Percentiles rank a stretch among this genome's conserved stretches.
phyloP scores from a whole-genome alignment of 2,888 invertebrate genomes.

The Lasioglossum oenotherae region DNA sequence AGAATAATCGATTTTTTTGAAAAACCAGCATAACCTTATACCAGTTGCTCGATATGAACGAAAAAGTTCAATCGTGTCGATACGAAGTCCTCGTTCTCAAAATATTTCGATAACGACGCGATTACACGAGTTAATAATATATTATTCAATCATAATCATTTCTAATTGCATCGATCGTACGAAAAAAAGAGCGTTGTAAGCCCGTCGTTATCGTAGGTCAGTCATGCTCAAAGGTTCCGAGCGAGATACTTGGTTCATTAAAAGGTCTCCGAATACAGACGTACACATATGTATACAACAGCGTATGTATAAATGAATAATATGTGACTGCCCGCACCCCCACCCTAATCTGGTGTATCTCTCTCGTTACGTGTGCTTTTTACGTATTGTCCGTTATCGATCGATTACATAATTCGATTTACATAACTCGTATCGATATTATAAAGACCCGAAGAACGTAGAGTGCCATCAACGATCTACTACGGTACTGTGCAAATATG shows the following conservation, averaged over 20 bases:
- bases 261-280: constrained; percentile 19
- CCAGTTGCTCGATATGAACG: background rate
- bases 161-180: background rate
- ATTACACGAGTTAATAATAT: constrained; percentile 8
- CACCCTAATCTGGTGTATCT: background rate
- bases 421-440: constrained; percentile 27
- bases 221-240: constrained; percentile 57
- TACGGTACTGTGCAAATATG: background rate
- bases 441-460: background rate
- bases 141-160: constrained; percentile 22
- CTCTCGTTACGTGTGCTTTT: background rate
- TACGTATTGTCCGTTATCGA: constrained; percentile 33
- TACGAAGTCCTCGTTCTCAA: constrained; percentile 3
- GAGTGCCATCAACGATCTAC: background rate
- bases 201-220: constrained; percentile 64
- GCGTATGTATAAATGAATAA: background rate
- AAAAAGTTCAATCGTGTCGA: background rate
- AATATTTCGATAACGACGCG: constrained; percentile 14
- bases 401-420: constrained; percentile 29
- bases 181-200: constrained; percentile 8
- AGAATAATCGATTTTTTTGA: background rate
- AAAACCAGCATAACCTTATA: background rate
- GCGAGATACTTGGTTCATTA: constrained; percentile 41
- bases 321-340: background rate
- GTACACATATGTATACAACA: background rate